Evolutionary conservation across 2,888 invertebrate species (phyloP).

Genomic region (Strigamia crassipes): DNA sequence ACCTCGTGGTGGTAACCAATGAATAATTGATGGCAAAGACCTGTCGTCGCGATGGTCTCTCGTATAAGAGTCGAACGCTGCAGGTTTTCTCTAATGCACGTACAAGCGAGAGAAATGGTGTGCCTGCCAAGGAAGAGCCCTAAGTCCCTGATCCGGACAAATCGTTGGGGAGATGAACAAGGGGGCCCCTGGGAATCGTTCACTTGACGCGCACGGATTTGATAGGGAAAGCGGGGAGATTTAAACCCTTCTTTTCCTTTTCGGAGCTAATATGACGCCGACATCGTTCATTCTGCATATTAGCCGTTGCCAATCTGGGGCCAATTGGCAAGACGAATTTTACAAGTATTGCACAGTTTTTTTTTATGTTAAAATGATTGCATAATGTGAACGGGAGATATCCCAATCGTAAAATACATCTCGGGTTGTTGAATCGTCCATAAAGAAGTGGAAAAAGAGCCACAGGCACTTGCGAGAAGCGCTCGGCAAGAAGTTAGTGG

Average conservation of each 20-base stretch:
- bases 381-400: slow-evolving; percentile 6
- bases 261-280: slow-evolving; percentile 28
- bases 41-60: slow-evolving; percentile 36
- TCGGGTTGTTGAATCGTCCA: neutral
- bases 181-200: slow-evolving; percentile 42
- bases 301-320: neutral
- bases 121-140: slow-evolving; percentile 42
- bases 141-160: slow-evolving; percentile 42
- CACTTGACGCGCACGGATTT: slow-evolving; percentile 42
- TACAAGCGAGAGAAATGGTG: slow-evolving; percentile 39
- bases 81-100: slow-evolving; percentile 32
- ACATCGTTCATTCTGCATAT: slow-evolving; percentile 6
- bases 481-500: neutral
- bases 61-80: slow-evolving; percentile 20
- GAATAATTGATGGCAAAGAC: slow-evolving; percentile 36
- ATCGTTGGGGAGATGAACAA: slow-evolving; percentile 42
- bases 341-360: neutral
- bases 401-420: slow-evolving; percentile 2
- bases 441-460: slow-evolving; percentile 31
- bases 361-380: too few relatives aligned
- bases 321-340: slow-evolving; percentile 17
- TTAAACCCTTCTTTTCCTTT: neutral
- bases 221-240: slow-evolving; percentile 35
- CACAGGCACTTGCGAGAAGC: neutral
- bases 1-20: neutral